Evolutionary conservation across 2,797 vertebrate genomes (phyloP).

Genomic region (Typhlichthys eigenmanni): DNA sequence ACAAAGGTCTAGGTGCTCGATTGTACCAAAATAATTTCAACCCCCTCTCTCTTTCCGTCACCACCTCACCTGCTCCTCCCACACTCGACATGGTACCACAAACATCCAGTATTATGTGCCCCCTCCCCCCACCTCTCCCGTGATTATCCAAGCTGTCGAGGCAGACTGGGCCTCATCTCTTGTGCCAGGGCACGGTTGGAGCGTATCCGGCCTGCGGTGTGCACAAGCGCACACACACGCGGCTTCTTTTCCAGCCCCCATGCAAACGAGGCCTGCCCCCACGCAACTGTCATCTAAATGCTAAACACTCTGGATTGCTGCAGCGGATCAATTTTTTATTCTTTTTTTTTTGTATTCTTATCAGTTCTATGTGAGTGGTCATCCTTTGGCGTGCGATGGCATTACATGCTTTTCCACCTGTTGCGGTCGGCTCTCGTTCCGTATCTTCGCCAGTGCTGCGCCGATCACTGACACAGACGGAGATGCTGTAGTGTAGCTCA

Average conservation of each 20-base stretch:
- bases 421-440: slow-evolving; percentile 36
- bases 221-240: slow-evolving; percentile 58
- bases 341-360: slow-evolving; percentile 30
- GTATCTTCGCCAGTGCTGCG: slow-evolving; percentile 36
- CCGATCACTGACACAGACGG: slow-evolving; percentile 23
- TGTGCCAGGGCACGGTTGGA: slow-evolving; percentile 81
- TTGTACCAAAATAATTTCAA: slow-evolving; percentile 21
- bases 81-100: slow-evolving; percentile 46
- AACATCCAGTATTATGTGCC: not conserved
- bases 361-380: slow-evolving; percentile 39
- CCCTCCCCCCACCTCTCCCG: slow-evolving; percentile 60
- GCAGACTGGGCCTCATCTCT: slow-evolving; percentile 67
- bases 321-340: slow-evolving; percentile 52
- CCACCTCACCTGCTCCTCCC: slow-evolving; percentile 42
- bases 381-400: slow-evolving; percentile 45
- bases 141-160: slow-evolving; percentile 81
- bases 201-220: slow-evolving; percentile 76
- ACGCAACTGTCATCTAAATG: slow-evolving; percentile 72
- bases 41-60: slow-evolving; percentile 58
- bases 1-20: slow-evolving; percentile 2
- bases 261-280: slow-evolving; percentile 66
- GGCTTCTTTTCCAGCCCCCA: slow-evolving; percentile 65
- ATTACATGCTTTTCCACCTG: slow-evolving; percentile 48
- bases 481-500: slow-evolving; percentile 32
- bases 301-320: slow-evolving; percentile 54